phyloP scores from a whole-genome alignment of 2,797 vertebrate genomes.

The Sebastes steindachneri region DNA sequence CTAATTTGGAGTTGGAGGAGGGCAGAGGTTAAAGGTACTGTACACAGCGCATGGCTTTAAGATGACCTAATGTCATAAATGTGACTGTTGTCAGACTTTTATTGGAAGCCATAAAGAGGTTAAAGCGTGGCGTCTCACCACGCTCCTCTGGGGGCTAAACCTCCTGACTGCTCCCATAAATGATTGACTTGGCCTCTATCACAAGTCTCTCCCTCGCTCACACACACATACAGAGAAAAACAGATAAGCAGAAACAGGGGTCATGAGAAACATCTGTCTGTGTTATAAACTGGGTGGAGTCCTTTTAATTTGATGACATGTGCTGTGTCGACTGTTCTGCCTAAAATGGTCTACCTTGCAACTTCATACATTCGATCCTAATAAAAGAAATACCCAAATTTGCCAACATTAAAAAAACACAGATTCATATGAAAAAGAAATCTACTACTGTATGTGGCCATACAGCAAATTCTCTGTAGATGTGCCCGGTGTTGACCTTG shows the following conservation, averaged over 20 bases:
- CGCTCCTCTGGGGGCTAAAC: slow-evolving; percentile 54
- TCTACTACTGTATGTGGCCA: not conserved
- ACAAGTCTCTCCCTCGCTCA: slow-evolving; percentile 44
- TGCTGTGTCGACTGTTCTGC: slow-evolving; percentile 7
- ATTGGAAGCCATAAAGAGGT: slow-evolving; percentile 73
- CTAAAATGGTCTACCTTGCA: not conserved
- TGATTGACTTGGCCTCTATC: slow-evolving; percentile 82
- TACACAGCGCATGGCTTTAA: slow-evolving; percentile 41
- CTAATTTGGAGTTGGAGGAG: not conserved
- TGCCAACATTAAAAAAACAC: not conserved
- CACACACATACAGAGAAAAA: slow-evolving; percentile 21
- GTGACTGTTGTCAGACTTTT: slow-evolving; percentile 71
- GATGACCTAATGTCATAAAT: slow-evolving; percentile 73
- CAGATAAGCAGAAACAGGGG: slow-evolving; percentile 68
- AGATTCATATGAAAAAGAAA: not conserved
- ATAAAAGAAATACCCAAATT: not conserved
- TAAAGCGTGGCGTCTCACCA: slow-evolving; percentile 64
- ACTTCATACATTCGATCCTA: not conserved
- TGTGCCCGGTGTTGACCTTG: slow-evolving; percentile 29
- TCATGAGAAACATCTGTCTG: slow-evolving; percentile 73
- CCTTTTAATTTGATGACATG: slow-evolving; percentile 52
- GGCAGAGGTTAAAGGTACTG: slow-evolving; percentile 17
- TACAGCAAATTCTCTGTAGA: not conserved
- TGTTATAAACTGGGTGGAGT: slow-evolving; percentile 60
- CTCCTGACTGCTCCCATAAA: slow-evolving; percentile 74